phyloP scores from a whole-genome alignment of 2,888 invertebrate species.

The Tetragonula carbonaria region DNA sequence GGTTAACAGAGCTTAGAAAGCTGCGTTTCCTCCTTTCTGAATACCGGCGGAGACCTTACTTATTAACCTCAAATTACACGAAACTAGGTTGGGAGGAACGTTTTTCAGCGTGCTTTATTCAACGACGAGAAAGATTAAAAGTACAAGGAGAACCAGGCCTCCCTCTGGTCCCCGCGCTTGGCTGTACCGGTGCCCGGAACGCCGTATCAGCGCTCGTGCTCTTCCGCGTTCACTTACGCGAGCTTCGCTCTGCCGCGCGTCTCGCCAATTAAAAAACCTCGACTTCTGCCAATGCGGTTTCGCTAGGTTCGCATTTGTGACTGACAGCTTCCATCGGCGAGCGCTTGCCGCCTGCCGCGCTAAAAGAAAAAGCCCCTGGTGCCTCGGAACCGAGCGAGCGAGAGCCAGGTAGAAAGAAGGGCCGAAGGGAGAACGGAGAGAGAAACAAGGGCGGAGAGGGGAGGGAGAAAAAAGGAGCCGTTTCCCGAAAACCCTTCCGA shows the following conservation, averaged over 20 bases:
- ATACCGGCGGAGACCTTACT: constrained; percentile 37
- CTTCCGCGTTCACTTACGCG: constrained; percentile 53
- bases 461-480: constrained; percentile 27
- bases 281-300: constrained; percentile 44
- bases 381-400: neutral
- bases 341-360: constrained; percentile 63
- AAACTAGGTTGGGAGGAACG: constrained; percentile 53
- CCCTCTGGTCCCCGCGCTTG: no score
- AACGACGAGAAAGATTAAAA: constrained; percentile 40
- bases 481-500: constrained; percentile 62
- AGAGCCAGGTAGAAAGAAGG: neutral
- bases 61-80: constrained; percentile 57
- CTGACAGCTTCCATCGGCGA: constrained; percentile 59
- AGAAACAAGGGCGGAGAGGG: neutral
- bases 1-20: constrained; percentile 58
- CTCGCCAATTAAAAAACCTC: constrained; percentile 60
- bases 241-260: constrained; percentile 49
- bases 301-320: constrained; percentile 41
- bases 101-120: constrained; percentile 49
- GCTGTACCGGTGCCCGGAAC: neutral
- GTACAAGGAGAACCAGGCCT: constrained; percentile 38
- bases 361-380: constrained; percentile 34
- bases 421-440: neutral
- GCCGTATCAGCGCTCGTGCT: neutral
- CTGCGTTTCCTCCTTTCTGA: constrained; percentile 25